Percentiles rank a stretch among this genome's conserved stretches.
Conservation (phyloP, 92 coral and sea anemone species). For the Zoanthus gigantus region DNA sequence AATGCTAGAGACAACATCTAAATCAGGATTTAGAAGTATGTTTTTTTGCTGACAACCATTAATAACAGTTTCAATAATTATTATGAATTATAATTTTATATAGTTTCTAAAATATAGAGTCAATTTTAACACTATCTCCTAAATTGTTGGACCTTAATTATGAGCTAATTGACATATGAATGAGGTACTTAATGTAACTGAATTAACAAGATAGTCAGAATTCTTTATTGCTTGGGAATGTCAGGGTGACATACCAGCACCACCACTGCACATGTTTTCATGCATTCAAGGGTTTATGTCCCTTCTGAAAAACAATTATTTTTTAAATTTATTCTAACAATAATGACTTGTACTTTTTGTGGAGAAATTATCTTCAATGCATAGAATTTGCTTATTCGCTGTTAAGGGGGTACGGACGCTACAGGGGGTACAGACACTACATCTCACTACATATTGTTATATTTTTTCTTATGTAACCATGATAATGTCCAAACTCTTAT, state of each 20-base stretch:
- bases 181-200: not conserved
- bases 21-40: not conserved
- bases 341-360: no score
- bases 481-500: conserved; percentile 1
- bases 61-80: not conserved
- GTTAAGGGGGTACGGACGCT: conserved; percentile 8
- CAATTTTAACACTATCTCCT: not conserved
- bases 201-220: not conserved
- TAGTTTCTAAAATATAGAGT: not conserved
- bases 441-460: not conserved
- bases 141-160: not conserved
- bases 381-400: not conserved
- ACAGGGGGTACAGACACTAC: not conserved
- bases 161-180: not conserved
- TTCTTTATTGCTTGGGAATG: not conserved
- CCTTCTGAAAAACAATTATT: not conserved
- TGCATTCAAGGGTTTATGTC: not conserved
- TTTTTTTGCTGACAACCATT: not conserved
- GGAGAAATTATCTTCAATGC: no score
- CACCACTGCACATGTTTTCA: not conserved
- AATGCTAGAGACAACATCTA: not conserved
- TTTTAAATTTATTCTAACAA: not conserved
- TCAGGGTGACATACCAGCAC: not conserved
- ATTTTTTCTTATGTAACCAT: conserved; percentile 1
- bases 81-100: no score